Conservation (phyloP, 2,797 vertebrate species). For the Rhabdomys pumilio region DNA sequence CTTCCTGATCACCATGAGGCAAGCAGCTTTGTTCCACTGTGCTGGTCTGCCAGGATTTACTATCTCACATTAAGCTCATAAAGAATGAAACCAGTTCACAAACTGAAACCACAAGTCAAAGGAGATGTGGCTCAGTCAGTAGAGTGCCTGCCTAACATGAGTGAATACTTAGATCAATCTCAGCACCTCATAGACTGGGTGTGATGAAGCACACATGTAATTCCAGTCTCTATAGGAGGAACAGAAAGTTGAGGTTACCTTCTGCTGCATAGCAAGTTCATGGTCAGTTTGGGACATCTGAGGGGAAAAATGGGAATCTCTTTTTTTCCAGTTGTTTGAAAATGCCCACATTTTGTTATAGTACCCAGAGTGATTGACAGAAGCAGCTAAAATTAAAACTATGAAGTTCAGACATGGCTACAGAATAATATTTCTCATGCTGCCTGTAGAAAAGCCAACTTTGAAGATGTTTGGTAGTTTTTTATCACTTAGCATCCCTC, state of each 20-base stretch:
- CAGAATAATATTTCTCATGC: not conserved
- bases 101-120: not conserved
- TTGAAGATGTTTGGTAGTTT: not conserved
- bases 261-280: not conserved
- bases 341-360: not conserved
- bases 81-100: not conserved
- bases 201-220: not conserved
- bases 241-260: not conserved
- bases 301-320: not conserved
- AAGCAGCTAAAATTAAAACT: slow-evolving; percentile 4
- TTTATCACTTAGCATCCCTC: not conserved
- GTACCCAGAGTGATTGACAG: not conserved
- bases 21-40: not conserved
- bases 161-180: not conserved
- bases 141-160: not conserved
- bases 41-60: not conserved
- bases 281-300: not conserved
- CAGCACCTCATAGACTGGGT: not conserved
- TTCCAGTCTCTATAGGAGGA: not conserved
- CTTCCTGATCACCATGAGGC: not conserved
- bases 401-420: too few relatives aligned
- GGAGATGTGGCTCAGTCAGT: not conserved
- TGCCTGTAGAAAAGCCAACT: not conserved
- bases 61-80: not conserved
- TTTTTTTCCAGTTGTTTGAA: not conserved